phyloP scores from a whole-genome alignment of 2,797 vertebrate species.

The Premnoplex brunnescens region DNA sequence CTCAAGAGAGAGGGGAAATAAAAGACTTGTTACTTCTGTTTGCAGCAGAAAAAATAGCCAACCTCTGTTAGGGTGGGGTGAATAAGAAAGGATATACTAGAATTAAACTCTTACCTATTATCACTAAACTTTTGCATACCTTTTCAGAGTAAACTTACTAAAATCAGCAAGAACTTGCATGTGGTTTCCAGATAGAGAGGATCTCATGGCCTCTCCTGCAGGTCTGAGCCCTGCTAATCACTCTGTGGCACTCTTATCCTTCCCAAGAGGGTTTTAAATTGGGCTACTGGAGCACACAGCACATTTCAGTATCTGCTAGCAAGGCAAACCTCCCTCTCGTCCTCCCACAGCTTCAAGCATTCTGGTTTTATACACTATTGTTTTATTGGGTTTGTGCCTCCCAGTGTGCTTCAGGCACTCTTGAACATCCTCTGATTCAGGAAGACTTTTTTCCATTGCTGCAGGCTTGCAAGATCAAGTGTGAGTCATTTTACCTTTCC shows the following conservation, averaged over 20 bases:
- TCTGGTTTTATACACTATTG: not conserved
- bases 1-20: not conserved
- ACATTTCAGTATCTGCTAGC: not conserved
- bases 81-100: not conserved
- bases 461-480: not conserved
- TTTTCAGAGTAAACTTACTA: not conserved
- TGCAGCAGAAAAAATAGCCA: not conserved
- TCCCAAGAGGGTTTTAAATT: not conserved
- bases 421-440: slow-evolving; percentile 4
- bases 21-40: not conserved
- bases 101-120: not conserved
- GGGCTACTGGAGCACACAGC: not conserved
- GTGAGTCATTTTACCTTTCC: not conserved
- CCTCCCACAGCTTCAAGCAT: not conserved
- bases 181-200: not conserved
- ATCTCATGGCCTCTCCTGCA: not conserved
- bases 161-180: not conserved
- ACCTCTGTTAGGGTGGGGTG: not conserved
- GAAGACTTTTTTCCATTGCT: not conserved
- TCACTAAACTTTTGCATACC: not conserved
- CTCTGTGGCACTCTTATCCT: not conserved
- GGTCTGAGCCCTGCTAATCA: not conserved
- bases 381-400: slow-evolving; percentile 21
- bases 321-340: not conserved
- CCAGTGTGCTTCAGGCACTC: slow-evolving; percentile 2